Conservation (phyloP, 2,888 invertebrate species). For the Falcaria lacertinaria region DNA sequence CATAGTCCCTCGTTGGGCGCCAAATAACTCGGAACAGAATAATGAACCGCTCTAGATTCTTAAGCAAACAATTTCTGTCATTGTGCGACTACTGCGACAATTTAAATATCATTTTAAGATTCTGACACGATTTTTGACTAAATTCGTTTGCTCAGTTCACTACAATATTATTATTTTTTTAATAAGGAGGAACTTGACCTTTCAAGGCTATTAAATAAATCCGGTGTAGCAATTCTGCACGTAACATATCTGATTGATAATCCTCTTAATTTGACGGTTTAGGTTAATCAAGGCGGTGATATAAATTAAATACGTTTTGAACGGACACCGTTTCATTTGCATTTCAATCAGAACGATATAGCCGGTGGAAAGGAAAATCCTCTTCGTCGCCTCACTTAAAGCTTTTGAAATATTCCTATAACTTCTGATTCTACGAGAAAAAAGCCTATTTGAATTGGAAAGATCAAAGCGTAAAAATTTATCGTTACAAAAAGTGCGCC, state of each 20-base stretch:
- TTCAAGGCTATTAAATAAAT: too few species aligned
- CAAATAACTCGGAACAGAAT: constrained; percentile 64
- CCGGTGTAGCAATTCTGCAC: background rate
- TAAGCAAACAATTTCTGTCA: constrained; percentile 55
- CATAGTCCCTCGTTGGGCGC: constrained; percentile 54
- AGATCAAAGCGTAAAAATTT: constrained; percentile 78
- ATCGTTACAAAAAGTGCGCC: constrained; percentile 67
- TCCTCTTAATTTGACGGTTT: constrained; percentile 50
- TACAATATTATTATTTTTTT: too few species aligned
- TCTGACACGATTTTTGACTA: too few species aligned
- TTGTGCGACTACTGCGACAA: constrained; percentile 42
- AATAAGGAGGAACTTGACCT: too few species aligned
- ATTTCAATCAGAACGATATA: constrained; percentile 77
- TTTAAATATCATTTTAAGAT: constrained; percentile 46
- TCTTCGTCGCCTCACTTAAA: constrained; percentile 73
- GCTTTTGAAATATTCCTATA: constrained; percentile 78
- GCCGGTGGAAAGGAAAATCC: constrained; percentile 74
- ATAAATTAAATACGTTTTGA: constrained; percentile 69
- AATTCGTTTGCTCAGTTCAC: too few species aligned
- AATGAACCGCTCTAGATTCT: constrained; percentile 61
- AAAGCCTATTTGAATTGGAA: constrained; percentile 78
- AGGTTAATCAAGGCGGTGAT: constrained; percentile 57
- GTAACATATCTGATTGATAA: constrained; percentile 24
- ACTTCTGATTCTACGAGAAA: constrained; percentile 72
- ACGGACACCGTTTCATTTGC: constrained; percentile 75